Base-by-base conservation (phyloP, 2,888 invertebrate genomes). In the Caenorhabditis afra region DNA sequence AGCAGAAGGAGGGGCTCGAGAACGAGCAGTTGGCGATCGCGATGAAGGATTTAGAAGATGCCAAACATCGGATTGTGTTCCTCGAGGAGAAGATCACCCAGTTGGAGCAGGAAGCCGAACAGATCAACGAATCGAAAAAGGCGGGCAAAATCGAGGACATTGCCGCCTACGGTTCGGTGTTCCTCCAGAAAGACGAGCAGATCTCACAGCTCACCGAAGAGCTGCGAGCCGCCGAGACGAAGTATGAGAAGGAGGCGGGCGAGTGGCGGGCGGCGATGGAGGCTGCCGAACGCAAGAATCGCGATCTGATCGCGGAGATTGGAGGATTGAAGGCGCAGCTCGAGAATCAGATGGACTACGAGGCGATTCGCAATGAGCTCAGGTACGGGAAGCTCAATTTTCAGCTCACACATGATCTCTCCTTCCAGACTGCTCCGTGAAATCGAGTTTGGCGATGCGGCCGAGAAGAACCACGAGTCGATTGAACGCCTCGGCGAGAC, bases 311-410 rank as follows among this genome's bases (percentile, higher is more conserved):
- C 14, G 41, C 37, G 16, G 61, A 73, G 22, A n/a, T 80, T 8
- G 58, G 58, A n/a, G 74, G 62, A 18, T 18, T 84, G 65, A 81
- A 80, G 57, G 49, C 22, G 29, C 74, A 78, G 50, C 61, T 85
- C 20, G 77, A 81, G 11, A 37, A 52, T 11, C 73, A 68, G 44
- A 71, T 59, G 87, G 96, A 97, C 92, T 96, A 96, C 91, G 96
- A 96, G 80, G 96, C 96, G 86, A 93, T 96, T 88, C 96, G 96
- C 92, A 92, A 95, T 88, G 96, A 97, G 92, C 93, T 96, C 90
- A 90, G 90, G 92, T 92, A 12, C 8, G 14, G n/a, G 29, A 11
- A 22, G 14, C 3, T 11, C 44, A 16, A 3, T 1, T 23, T 39
- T 59, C 29, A 29, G 29, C 29, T n/a, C n/a, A n/a, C n/a, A n/a